These are phyloP conservation scores for Caenorhabditis sp. DNA, from an alignment of 2,888 invertebrate genomes.

Conservation along the genomic window DNA sequence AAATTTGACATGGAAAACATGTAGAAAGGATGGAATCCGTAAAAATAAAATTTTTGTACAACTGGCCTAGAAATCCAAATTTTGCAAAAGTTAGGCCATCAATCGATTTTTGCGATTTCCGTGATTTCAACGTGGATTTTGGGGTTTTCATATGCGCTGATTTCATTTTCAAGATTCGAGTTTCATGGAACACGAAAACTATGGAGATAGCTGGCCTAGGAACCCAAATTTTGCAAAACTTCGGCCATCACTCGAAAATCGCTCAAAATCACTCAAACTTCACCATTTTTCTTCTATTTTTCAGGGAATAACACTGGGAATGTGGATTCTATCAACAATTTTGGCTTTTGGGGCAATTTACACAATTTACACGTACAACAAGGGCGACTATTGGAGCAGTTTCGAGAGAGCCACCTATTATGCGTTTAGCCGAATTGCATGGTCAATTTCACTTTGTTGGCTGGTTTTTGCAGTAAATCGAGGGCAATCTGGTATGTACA, in stretches of 20 bases:
- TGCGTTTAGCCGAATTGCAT: conserved; percentile 80
- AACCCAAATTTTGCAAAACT: no score
- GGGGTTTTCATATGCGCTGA: not conserved
- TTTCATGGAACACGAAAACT: no score
- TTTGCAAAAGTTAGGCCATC: not conserved
- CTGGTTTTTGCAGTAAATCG: conserved; percentile 83
- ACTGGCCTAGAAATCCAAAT: not conserved
- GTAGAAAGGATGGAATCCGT: no score
- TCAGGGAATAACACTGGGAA: conserved; percentile 33
- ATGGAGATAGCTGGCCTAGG: no score
- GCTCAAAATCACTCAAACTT: no score
- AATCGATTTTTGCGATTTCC: not conserved
- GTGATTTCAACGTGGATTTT: not conserved
- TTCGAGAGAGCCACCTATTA: conserved; percentile 57
- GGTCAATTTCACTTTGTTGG: conserved; percentile 84
- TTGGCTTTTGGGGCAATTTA: conserved; percentile 54
- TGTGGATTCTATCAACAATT: conserved; percentile 45
- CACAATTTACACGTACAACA: conserved; percentile 48
- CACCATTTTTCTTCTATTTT: not conserved
- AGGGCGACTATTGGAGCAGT: conserved; percentile 42
- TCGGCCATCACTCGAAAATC: not conserved
- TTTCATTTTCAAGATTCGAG: not conserved
- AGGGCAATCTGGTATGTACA: conserved; percentile 33
- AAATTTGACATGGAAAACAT: no score
- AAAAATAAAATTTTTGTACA: not conserved